Base-by-base conservation (phyloP, 2,888 invertebrate genomes). In the Cerastis leucographa region DNA sequence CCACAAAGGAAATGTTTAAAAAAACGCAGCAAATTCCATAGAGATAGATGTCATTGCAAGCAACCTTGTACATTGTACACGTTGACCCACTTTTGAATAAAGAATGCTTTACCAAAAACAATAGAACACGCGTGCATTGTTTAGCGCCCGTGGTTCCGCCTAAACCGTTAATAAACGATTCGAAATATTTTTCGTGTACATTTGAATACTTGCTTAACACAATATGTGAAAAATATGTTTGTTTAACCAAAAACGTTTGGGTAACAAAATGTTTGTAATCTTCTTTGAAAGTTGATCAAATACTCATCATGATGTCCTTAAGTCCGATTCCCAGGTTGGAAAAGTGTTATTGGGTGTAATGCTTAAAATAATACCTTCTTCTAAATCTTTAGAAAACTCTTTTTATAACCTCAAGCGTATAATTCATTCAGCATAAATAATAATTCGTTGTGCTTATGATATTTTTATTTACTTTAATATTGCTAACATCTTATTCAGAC, bases 31-130 rank as follows among this genome's bases (percentile, higher is more conserved):
- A 22, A 29, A 69, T 56, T 42, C 46, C 42, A 69, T 35, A 17
- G 22, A 40, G 7, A 56, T 72, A 40, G 17, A 14, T n/a, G n/a
- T 42, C 35, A 54, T 35, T 17, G 6, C 22, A 12, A 56, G 35
- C 46, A 65, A 44, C 40, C 49, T 65, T 64, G 42, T 49, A n/a
- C 64, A 49, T 74, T 54, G 29, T 44, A 46, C 49, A 49, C 49
- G 25, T 29, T 81, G 74, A 56, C 64, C 54, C 22, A 56, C 17
- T 78, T 78, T 56, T 51, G 29, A 73, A 64, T 56, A 42, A 74
- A 65, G 35, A 81, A 78, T 35, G 75, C 49, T 74, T 74, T 59
- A 65, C 64, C 54, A 40, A 72, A 80, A 78, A 65, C 56, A 65
- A 74, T 42, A 81, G 54, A 56, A 46, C 17, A 80, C 44, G n/a